Percentiles rank a stretch among this genome's conserved stretches.
Conservation (phyloP, 2,797 vertebrate genomes). For the Craterocephalus amniculus region DNA sequence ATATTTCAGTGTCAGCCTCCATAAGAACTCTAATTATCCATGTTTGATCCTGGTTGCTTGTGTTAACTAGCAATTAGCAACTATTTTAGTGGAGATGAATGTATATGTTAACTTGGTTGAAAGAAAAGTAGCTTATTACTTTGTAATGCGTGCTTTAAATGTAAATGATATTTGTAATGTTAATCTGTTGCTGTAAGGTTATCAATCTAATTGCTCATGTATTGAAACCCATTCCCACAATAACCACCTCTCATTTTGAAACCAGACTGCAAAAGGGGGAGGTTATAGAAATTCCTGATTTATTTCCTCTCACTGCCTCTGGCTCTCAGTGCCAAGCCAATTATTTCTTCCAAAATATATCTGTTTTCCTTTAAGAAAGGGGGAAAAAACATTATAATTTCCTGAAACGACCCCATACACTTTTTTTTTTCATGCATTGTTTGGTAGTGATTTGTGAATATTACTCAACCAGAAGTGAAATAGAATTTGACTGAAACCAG, state of each 20-base stretch:
- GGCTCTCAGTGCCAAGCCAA: constrained; percentile 14
- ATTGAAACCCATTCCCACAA: neutral
- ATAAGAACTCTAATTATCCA: neutral
- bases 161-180: neutral
- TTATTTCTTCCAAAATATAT: constrained; percentile 3
- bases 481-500: neutral
- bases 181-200: neutral
- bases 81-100: neutral
- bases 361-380: neutral
- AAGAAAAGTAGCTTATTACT: neutral
- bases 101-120: neutral
- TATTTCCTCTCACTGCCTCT: constrained; percentile 7
- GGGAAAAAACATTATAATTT: constrained; percentile 13
- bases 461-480: constrained; percentile 12
- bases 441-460: constrained; percentile 6
- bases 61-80: neutral
- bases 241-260: neutral
- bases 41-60: neutral
- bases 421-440: neutral
- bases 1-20: no score
- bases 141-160: neutral
- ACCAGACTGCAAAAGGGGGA: neutral
- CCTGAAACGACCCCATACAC: constrained; percentile 7
- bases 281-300: constrained; percentile 22
- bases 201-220: neutral